Base-by-base conservation (phyloP, 64 coral and sea anemone species). In the Montipora foliosa region DNA sequence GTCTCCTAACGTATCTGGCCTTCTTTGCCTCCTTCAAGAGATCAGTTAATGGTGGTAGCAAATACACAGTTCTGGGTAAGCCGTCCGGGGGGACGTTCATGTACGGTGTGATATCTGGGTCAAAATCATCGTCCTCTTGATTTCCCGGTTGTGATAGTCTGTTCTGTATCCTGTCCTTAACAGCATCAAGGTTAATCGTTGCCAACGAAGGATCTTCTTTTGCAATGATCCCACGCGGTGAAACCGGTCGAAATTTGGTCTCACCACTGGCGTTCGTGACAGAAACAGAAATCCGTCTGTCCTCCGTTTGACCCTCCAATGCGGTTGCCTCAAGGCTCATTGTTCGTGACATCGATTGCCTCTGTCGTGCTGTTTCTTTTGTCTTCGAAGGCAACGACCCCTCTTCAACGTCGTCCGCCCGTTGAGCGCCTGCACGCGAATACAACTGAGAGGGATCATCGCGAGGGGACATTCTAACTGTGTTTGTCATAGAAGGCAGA, bases 51-150 rank as follows among this genome's bases (percentile, higher is more conserved):
- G 98, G 98, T 0, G 98, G 98, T 47, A 99, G 74, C 1, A 99
- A 74, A 20, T 96, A 99, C 8, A 95, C 89, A 0, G 98, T 99
- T 19, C 98, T 60, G 8, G 95, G 95, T 58, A 96, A 22, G 10
- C 98, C 98, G 44, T 99, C 98, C 1, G 98, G 98, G 13, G 98
- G 98, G n/a, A 96, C 98, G 67, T 99, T 83, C 17, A 96, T 91
- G 49, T 90, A 99, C 3, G 92, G 89, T 1, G 51, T 91, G n/a
- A 92, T 80, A 83, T 92, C 90, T 13, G 93, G 13, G 14, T 90
- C 60, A 50, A 84, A 29, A 82, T 89, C 89, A 47, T 92, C 88
- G 16, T 75, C 75, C 3, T 78, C 22, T 15, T 73, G 71, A 14
- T 48, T 77, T 2, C 22, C 24, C 16, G 13, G 69, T 57, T 75